phyloP scores from a whole-genome alignment of 2,888 invertebrate species.

The Allophyes oxyacanthae region DNA sequence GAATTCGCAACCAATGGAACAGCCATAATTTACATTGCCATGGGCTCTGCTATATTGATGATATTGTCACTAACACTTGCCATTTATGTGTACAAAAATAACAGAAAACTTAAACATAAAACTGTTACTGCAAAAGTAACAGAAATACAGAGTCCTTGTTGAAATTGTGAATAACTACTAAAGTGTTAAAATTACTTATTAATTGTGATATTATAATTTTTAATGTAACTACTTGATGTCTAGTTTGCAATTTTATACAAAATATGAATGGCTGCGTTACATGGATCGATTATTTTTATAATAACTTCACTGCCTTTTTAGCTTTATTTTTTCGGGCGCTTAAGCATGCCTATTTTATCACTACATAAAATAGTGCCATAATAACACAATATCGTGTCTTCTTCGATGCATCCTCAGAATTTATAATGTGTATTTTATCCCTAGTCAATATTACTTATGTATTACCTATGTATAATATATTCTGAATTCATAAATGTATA shows the following conservation, averaged over 20 bases:
- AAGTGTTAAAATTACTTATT: conserved; percentile 57
- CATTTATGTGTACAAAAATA: conserved; percentile 66
- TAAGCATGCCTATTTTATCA: conserved; percentile 79
- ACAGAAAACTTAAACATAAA: conserved; percentile 58
- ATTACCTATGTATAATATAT: conserved; percentile 51
- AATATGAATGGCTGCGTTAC: conserved; percentile 61
- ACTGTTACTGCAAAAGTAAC: conserved; percentile 21
- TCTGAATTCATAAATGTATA: conserved; percentile 53
- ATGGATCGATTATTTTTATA: conserved; percentile 51
- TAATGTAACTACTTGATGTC: conserved; percentile 45
- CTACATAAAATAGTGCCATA: conserved; percentile 86
- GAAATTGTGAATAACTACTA: conserved; percentile 55
- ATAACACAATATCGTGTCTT: conserved; percentile 52
- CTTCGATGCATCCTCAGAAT: conserved; percentile 64
- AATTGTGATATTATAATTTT: conserved; percentile 72
- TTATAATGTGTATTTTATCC: conserved; percentile 66
- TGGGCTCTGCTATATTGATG: conserved; percentile 70
- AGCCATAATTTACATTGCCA: conserved; percentile 64
- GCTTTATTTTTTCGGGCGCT: conserved; percentile 71
- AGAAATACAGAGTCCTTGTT: conserved; percentile 51
- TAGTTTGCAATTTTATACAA: conserved; percentile 54
- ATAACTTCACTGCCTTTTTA: conserved; percentile 76
- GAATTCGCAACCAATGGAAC: conserved; percentile 57
- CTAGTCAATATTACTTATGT: conserved; percentile 73
- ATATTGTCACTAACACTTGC: conserved; percentile 68